Conservation (phyloP, 2,888 invertebrate genomes). For the Epistrophe grossulariae region DNA sequence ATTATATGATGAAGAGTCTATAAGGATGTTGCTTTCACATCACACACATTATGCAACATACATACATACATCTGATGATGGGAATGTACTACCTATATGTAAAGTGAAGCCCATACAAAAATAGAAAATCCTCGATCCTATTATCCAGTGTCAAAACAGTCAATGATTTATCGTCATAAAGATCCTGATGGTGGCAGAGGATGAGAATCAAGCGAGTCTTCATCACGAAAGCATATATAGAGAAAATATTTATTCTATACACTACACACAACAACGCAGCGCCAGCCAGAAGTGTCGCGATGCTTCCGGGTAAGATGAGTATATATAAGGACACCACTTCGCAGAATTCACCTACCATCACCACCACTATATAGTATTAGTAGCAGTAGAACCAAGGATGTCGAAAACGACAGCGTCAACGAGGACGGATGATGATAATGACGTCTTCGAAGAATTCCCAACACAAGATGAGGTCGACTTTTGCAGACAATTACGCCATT, state of each 20-base stretch:
- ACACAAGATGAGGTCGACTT: constrained; percentile 70
- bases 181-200: constrained; percentile 9
- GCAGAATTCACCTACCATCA: constrained; percentile 9
- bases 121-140: constrained; percentile 69
- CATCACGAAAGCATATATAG: background rate
- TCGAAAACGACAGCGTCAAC: constrained; percentile 57
- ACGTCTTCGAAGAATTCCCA: constrained; percentile 47
- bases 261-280: background rate
- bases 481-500: constrained; percentile 74
- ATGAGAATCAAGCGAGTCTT: constrained; percentile 22
- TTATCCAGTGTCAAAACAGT: constrained; percentile 74
- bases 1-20: constrained; percentile 72
- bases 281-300: background rate
- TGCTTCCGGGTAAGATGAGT: constrained; percentile 50
- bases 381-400: constrained; percentile 14
- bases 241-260: constrained; percentile 41
- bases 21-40: constrained; percentile 35
- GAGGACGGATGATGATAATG: constrained; percentile 34
- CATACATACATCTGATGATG: constrained; percentile 51
- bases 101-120: constrained; percentile 42
- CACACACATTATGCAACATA: constrained; percentile 14
- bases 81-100: constrained; percentile 41
- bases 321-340: constrained; percentile 31
- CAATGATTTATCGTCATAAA: constrained; percentile 71
- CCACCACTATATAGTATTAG: too few species aligned